Evolutionary conservation across 2,888 invertebrate genomes (phyloP).

Genomic region (Drosophila suboccidentalis): DNA sequence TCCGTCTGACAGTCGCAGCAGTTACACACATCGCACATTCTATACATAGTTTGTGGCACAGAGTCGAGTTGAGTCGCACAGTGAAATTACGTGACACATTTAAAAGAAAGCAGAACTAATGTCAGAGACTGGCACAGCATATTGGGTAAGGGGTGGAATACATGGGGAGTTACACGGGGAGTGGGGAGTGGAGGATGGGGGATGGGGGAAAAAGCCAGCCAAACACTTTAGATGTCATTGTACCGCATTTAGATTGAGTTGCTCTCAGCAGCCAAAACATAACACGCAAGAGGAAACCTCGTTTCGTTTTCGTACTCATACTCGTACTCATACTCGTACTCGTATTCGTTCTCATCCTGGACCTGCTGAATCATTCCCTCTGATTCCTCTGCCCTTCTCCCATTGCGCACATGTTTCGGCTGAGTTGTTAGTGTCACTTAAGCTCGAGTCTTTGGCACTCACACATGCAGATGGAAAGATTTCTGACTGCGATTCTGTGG

Average conservation of each 20-base stretch:
- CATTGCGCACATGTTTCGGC: conserved; percentile 12
- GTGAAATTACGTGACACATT: conserved; percentile 80
- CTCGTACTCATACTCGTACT: conserved; percentile 1
- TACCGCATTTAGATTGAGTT: conserved; percentile 83
- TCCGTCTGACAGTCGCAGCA: conserved; percentile 14
- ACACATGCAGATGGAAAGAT: conserved; percentile 59
- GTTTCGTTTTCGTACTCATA: neutral
- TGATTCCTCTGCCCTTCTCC: neutral
- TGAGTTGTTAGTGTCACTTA: conserved; percentile 80
- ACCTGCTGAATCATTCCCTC: conserved; percentile 15
- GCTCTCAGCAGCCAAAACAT: conserved; percentile 80
- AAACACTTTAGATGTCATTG: conserved; percentile 82
- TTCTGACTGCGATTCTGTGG: conserved; percentile 39
- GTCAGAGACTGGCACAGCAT: conserved; percentile 51
- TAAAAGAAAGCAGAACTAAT: conserved; percentile 80
- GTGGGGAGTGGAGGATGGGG: neutral
- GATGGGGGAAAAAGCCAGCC: conserved; percentile 54
- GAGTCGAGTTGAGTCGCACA: conserved; percentile 24
- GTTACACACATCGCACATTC: conserved; percentile 5
- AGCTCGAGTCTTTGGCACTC: conserved; percentile 75
- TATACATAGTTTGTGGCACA: conserved; percentile 11
- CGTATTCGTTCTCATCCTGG: conserved; percentile 7
- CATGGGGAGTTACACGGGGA: too few relatives aligned
- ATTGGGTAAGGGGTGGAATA: conserved; percentile 1
- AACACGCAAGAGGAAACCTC: conserved; percentile 57